phyloP scores from a whole-genome alignment of 2,113 vertebrate genomes.

The Odocoileus hemionus region DNA sequence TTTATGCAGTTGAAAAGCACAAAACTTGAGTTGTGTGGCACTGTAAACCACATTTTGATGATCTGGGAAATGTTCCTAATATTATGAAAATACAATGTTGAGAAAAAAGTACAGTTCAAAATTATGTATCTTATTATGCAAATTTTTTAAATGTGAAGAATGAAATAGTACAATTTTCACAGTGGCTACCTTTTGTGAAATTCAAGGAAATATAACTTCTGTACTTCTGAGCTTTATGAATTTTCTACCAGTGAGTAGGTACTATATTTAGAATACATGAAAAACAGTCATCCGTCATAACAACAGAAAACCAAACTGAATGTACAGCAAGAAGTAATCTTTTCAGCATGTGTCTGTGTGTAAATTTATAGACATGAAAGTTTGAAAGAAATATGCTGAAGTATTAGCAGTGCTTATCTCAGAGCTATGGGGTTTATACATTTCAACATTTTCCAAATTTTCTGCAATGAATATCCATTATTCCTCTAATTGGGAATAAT shows the following conservation, averaged over 20 bases:
- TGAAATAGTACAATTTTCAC: not conserved
- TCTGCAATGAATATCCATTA: not conserved
- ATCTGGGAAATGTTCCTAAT: not conserved
- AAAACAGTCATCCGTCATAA: conserved; percentile 23
- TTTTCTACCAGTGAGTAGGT: not conserved
- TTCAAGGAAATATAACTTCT: not conserved
- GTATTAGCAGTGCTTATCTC: conserved; percentile 31
- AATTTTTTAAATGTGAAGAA: not conserved
- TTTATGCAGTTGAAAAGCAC: not conserved
- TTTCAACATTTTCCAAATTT: not conserved
- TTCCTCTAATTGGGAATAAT: conserved; percentile 19
- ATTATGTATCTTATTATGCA: not conserved
- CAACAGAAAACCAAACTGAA: not conserved
- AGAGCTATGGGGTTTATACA: not conserved
- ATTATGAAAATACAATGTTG: not conserved
- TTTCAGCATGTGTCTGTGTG: not conserved
- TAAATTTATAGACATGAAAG: not conserved
- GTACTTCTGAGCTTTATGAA: not conserved
- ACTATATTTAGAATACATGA: not conserved
- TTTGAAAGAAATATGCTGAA: conserved; percentile 41
- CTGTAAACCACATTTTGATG: not conserved
- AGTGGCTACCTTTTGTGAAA: not conserved
- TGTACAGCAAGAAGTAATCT: not conserved
- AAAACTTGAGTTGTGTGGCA: not conserved
- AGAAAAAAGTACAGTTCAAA: not conserved